These are phyloP conservation scores for Lucilia cuprina DNA, from an alignment of 1,140 invertebrate genomes.

Conservation along the genomic window DNA sequence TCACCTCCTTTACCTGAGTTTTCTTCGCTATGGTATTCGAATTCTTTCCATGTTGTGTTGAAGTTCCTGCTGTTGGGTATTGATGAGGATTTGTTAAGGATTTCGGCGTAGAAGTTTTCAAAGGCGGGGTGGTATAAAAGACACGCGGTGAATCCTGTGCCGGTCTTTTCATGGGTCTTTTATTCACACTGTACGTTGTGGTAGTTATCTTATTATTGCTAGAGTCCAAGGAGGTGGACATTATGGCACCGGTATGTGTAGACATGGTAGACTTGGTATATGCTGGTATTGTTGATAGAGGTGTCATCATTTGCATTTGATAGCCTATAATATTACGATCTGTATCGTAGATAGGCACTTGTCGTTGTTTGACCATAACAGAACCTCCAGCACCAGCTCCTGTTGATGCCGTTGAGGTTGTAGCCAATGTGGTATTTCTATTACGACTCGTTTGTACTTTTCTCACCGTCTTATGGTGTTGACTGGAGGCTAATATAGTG, in stretches of 20 bases:
- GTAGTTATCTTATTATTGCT: background rate
- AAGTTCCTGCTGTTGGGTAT: background rate
- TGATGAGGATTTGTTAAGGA: background rate
- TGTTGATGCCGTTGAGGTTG: background rate
- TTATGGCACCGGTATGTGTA: conserved; percentile 30
- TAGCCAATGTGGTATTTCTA: background rate
- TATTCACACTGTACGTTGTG: background rate
- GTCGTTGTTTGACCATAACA: background rate
- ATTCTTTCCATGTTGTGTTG: background rate
- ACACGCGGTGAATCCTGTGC: conserved; percentile 38
- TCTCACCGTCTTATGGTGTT: background rate
- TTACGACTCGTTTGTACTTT: background rate
- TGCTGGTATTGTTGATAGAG: background rate
- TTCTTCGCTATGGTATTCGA: background rate
- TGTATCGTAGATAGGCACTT: conserved; percentile 36
- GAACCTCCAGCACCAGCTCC: background rate
- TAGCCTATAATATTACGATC: conserved; percentile 39
- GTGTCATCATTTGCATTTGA: conserved; percentile 27
- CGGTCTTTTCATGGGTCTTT: conserved; percentile 9
- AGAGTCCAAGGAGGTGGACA: conserved; percentile 22
- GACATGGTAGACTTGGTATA: conserved; percentile 35
- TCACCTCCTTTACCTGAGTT: background rate
- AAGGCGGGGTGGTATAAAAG: conserved; percentile 37
- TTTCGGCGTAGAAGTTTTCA: conserved; percentile 34
- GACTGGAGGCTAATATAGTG: background rate